Conservation (phyloP, 2,797 vertebrate species). For the Sphenodon punctatus region DNA sequence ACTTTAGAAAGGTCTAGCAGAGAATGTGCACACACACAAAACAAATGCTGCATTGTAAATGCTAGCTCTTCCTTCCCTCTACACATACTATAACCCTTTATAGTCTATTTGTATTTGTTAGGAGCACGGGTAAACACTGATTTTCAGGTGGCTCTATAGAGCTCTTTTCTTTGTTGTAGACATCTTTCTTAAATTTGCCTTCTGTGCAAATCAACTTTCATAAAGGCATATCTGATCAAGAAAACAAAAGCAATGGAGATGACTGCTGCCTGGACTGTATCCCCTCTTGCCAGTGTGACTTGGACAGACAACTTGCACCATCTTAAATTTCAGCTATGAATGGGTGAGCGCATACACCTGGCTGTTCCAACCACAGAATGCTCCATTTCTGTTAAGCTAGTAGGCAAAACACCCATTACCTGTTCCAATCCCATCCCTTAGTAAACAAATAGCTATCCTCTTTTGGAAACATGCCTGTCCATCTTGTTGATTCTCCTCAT, state of each 20-base stretch:
- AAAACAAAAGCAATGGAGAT: not conserved
- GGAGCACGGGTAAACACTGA: not conserved
- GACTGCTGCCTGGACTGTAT: not conserved
- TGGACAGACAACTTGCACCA: too few relatives aligned
- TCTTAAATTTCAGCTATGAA: too few relatives aligned
- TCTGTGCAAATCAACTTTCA: not conserved
- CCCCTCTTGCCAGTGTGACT: too few relatives aligned
- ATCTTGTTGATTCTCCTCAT: not conserved
- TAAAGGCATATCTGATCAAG: not conserved
- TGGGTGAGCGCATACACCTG: too few relatives aligned
- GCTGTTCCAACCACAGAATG: too few relatives aligned
- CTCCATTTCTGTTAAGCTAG: not conserved
- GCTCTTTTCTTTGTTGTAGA: not conserved
- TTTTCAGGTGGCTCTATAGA: not conserved
- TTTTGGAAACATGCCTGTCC: too few relatives aligned
- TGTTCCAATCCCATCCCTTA: not conserved
- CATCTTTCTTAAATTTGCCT: not conserved
- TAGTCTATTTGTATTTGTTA: not conserved
- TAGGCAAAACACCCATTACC: not conserved
- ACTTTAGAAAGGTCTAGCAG: not conserved
- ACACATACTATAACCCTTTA: not conserved
- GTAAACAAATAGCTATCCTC: not conserved
- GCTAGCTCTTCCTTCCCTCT: not conserved
- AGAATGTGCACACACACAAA: not conserved
- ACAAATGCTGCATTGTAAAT: not conserved